Evolutionary conservation across 2,888 invertebrate genomes (phyloP), one percentile per base, ranked within the genome.

Genomic region (Pyrocoelia pectoralis): DNA sequence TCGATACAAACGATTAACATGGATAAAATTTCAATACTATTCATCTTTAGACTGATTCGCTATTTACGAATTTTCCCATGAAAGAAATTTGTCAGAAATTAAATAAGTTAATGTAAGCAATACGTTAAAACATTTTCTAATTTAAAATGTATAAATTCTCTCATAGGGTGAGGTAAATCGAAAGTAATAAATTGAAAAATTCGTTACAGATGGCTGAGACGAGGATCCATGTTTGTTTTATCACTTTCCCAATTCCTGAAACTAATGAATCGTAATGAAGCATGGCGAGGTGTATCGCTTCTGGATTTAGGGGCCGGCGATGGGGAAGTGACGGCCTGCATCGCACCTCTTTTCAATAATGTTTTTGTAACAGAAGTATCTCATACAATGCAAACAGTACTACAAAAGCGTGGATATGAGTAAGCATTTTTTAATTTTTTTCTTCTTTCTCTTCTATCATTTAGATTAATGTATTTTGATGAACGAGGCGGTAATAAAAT

Each of bases 141-240:
- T n/a, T 33, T 6, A 33, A n/a, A 33, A 33, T 33, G 9, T 33
- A 33, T 8, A 33, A 33, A 33, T 33, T 2, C 33, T n/a, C 10
- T 33, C n/a, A 33, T n/a, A 3, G n/a, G n/a, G 10, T n/a, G 33
- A 33, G 8, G n/a, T 33, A 33, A 33, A 33, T 33, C 33, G 10
- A 33, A 33, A n/a, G n/a, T n/a, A 33, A 33, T 33, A 28, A 2
- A 50, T 53, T 55, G 46, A 55, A 46, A 46, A 57, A 66, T 73
- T 70, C 66, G 65, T 83, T 83, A 40, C 85, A 93, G 93, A 54
- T 88, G 92, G 83, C 83, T 97, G 10, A 90, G 92, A 12, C 87
- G 98, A 53, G 98, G 98, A 6, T 96, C 96, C 1, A 98, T 98
- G 98, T 98, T 97, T 82, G 95, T 98, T 51, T 86, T 97, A 72